Evolutionary conservation across 2,888 invertebrate species (phyloP).

Genomic region (Cosmia pyralina): DNA sequence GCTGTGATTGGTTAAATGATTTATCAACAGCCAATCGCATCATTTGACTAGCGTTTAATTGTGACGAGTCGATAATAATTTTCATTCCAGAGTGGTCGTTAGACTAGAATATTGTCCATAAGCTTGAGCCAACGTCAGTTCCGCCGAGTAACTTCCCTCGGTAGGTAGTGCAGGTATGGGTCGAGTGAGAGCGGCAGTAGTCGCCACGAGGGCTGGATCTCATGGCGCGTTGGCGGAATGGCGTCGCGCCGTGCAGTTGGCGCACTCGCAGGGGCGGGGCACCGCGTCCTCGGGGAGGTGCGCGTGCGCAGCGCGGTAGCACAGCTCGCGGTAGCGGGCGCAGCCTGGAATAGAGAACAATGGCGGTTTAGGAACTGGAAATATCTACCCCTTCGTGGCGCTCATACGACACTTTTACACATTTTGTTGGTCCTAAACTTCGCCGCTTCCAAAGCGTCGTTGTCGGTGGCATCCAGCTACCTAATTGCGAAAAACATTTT

Average conservation of each 20-base stretch:
- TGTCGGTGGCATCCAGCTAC: no score
- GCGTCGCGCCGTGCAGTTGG: conserved; percentile 80
- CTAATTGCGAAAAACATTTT: no score
- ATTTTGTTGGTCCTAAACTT: not conserved
- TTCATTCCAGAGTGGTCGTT: not conserved
- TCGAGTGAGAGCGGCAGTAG: conserved; percentile 61
- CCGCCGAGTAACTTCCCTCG: conserved; percentile 19
- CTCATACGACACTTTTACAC: not conserved
- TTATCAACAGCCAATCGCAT: not conserved
- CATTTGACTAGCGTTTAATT: not conserved
- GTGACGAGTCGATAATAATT: not conserved
- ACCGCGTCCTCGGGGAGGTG: conserved; percentile 72
- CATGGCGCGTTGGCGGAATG: conserved; percentile 72
- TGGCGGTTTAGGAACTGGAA: not conserved
- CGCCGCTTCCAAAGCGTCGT: not conserved
- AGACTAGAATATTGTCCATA: conserved; percentile 28
- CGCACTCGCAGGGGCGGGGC: conserved; percentile 79
- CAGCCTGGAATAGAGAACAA: conserved; percentile 75
- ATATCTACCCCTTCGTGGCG: not conserved
- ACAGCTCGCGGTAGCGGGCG: conserved; percentile 87
- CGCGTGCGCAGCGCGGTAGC: conserved; percentile 86
- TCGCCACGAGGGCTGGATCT: conserved; percentile 57
- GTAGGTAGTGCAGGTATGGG: conserved; percentile 60
- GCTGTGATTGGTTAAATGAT: not conserved
- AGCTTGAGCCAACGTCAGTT: conserved; percentile 32